Percentiles rank a stretch among this genome's conserved stretches.
phyloP scores from a whole-genome alignment of 2,888 invertebrate genomes.

The Caenorhabditis virilis region DNA sequence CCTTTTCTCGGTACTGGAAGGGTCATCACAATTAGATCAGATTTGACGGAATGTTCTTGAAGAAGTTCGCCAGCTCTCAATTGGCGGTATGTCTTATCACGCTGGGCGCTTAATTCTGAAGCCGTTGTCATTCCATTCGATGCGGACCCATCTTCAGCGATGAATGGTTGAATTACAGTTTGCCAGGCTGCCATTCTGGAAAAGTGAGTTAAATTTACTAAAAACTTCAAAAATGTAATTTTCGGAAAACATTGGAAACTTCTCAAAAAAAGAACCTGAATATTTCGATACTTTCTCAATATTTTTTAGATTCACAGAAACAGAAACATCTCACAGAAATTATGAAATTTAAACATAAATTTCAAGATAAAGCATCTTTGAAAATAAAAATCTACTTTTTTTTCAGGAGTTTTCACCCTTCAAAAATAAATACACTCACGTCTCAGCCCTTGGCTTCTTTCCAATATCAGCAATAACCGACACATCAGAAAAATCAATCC shows the following conservation, averaged over 20 bases:
- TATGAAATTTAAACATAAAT: too few species aligned
- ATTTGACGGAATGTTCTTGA: slow-evolving; percentile 80
- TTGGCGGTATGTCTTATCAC: slow-evolving; percentile 74
- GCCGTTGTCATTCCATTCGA: slow-evolving; percentile 57
- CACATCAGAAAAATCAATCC: slow-evolving; percentile 93
- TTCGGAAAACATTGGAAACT: too few species aligned
- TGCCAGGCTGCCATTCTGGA: slow-evolving; percentile 54
- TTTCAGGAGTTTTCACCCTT: too few species aligned
- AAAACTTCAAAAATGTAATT: too few species aligned
- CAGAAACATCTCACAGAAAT: too few species aligned
- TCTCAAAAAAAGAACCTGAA: too few species aligned
- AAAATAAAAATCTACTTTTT: too few species aligned
- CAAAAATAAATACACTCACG: too few species aligned
- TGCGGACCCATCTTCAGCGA: slow-evolving; percentile 52
- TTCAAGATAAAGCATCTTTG: too few species aligned
- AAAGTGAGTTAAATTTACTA: too few species aligned
- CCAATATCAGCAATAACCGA: slow-evolving; percentile 79
- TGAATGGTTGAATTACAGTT: slow-evolving; percentile 55
- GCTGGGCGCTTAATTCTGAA: slow-evolving; percentile 49
- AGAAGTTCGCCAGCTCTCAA: slow-evolving; percentile 86
- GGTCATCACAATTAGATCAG: slow-evolving; percentile 90
- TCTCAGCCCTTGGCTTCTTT: slow-evolving; percentile 81
- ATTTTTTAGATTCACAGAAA: too few species aligned
- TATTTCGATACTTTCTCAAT: neutral
- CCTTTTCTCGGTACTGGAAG: slow-evolving; percentile 91